A percentile compares a stretch with the other conserved stretches of the same genome.
These are phyloP conservation scores for Rhagonycha fulva DNA, from an alignment of 2,888 invertebrate species.

Conservation along the genomic window DNA sequence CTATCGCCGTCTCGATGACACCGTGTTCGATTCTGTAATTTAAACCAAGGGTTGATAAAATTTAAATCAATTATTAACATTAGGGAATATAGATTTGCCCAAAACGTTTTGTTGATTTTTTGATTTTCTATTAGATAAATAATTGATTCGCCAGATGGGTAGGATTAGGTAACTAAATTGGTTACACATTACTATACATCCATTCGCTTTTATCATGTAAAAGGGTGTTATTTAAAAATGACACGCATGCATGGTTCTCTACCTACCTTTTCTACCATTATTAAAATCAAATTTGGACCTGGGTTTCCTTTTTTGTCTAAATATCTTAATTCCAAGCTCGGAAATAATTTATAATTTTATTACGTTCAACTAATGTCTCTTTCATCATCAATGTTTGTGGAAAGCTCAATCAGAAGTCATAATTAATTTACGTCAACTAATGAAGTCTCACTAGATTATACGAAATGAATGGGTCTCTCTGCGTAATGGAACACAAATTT, in stretches of 20 bases:
- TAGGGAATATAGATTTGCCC: background rate
- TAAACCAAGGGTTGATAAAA: conserved; percentile 11
- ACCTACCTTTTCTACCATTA: background rate
- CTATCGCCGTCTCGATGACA: conserved; percentile 29
- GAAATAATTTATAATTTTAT: conserved; percentile 18
- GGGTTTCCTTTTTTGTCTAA: background rate
- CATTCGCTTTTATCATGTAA: background rate
- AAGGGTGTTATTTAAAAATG: background rate
- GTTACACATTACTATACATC: background rate
- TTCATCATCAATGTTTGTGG: conserved; percentile 40
- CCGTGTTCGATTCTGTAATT: conserved; percentile 19
- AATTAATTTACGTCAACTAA: conserved; percentile 55
- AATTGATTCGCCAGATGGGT: background rate
- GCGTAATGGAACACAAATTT: conserved; percentile 41
- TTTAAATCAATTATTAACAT: background rate
- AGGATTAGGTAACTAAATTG: background rate
- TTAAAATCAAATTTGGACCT: background rate
- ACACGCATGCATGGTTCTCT: background rate
- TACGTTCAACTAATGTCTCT: background rate
- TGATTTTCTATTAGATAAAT: background rate
- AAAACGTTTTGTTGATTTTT: background rate
- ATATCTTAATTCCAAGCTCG: background rate
- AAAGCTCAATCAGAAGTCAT: conserved; percentile 55
- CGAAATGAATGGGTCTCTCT: conserved; percentile 40
- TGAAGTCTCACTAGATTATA: conserved; percentile 48